Conservation (phyloP, 2,113 vertebrate species). For the Vireo altiloquus region DNA sequence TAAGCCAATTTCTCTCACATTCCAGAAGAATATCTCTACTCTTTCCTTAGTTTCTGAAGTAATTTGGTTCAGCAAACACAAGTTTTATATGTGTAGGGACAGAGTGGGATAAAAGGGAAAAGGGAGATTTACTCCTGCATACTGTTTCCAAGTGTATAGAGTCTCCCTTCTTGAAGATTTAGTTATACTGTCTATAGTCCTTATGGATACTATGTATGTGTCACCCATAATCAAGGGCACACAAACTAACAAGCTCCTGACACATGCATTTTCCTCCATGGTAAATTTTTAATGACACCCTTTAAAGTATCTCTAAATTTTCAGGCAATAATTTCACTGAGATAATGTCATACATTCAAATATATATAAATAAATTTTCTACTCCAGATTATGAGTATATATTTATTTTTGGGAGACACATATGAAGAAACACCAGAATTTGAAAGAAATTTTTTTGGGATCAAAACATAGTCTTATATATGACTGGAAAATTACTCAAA, state of each 20-base stretch:
- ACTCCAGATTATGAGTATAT: neutral
- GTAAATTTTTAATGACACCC: neutral
- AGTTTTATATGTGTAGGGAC: neutral
- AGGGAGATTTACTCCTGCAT: neutral
- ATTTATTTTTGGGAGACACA: neutral
- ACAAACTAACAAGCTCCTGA: neutral
- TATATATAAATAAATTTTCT: neutral
- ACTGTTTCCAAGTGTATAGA: neutral
- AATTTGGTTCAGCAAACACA: neutral
- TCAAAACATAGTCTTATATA: accelerated
- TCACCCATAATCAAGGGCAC: neutral
- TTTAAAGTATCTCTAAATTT: neutral
- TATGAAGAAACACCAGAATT: neutral
- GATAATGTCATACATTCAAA: neutral
- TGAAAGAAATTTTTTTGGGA: neutral
- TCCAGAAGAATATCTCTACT: neutral
- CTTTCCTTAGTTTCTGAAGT: neutral
- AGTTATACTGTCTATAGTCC: neutral
- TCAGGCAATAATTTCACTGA: neutral
- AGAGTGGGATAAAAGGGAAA: neutral
- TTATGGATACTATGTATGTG: neutral
- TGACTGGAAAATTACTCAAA: neutral
- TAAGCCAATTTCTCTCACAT: neutral
- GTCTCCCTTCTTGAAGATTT: neutral
- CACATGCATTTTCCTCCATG: neutral